Conservation (phyloP, 2,113 vertebrate genomes). For the Callipepla squamata region DNA sequence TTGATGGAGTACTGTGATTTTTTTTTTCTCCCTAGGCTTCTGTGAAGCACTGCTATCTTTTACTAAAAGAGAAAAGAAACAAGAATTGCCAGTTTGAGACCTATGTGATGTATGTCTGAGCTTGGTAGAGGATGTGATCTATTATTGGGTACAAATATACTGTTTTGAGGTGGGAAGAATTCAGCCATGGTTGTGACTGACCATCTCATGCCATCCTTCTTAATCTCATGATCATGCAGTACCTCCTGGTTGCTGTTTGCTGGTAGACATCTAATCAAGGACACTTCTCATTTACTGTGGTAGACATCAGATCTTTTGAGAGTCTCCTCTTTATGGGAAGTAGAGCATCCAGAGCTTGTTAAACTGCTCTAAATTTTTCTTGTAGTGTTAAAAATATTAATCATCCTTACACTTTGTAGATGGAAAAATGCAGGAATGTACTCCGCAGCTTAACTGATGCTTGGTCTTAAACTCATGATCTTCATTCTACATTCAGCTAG, state of each 20-base stretch:
- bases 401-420: background rate
- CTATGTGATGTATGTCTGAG: background rate
- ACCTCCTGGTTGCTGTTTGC: background rate
- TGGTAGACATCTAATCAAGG: accelerated
- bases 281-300: background rate
- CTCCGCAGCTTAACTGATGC: background rate
- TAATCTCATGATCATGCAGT: background rate
- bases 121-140: background rate
- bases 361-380: background rate
- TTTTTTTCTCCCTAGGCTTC: background rate
- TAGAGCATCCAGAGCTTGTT: background rate
- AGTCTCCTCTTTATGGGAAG: accelerated
- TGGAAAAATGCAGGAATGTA: background rate
- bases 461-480: background rate
- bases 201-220: background rate
- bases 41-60: background rate
- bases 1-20: background rate
- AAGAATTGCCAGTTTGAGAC: background rate
- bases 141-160: background rate
- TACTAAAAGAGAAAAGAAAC: background rate
- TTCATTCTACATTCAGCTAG: background rate
- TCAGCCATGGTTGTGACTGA: background rate
- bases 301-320: background rate
- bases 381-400: background rate
- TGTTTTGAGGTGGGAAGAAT: background rate